These are phyloP conservation scores for Pteromalus puparum DNA, from an alignment of 1,140 invertebrate genomes.

Conservation along the genomic window DNA sequence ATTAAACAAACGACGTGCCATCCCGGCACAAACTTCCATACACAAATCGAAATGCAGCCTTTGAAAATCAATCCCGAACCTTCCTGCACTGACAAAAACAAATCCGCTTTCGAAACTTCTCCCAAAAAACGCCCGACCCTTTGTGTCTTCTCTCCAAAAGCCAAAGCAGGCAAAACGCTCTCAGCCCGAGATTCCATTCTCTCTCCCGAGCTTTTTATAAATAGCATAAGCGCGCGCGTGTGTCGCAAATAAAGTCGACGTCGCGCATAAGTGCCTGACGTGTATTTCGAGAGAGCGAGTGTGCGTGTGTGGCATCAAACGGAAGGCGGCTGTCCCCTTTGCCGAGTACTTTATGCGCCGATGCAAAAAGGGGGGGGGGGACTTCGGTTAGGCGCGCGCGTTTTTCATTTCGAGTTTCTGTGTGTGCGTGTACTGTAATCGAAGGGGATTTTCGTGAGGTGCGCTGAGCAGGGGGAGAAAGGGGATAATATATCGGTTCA, in stretches of 20 bases:
- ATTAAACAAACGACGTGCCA: too few relatives aligned
- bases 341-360: background rate
- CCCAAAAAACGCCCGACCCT: background rate
- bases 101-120: background rate
- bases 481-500: too few relatives aligned
- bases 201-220: slow-evolving; percentile 1
- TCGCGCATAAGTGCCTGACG: background rate
- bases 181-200: too few relatives aligned
- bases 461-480: too few relatives aligned
- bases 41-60: background rate
- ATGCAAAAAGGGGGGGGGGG: too few relatives aligned
- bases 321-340: background rate
- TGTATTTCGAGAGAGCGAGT: background rate
- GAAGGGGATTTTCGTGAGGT: too few relatives aligned
- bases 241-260: background rate
- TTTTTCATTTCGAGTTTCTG: too few relatives aligned
- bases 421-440: too few relatives aligned
- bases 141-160: too few relatives aligned
- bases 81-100: background rate
- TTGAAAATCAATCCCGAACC: background rate
- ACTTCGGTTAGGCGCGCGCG: too few relatives aligned
- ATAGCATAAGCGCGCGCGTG: background rate
- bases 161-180: too few relatives aligned
- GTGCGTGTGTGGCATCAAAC: background rate
- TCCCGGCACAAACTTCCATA: background rate